phyloP scores from a whole-genome alignment of 2,797 vertebrate species.

The Sebastes cheni region DNA sequence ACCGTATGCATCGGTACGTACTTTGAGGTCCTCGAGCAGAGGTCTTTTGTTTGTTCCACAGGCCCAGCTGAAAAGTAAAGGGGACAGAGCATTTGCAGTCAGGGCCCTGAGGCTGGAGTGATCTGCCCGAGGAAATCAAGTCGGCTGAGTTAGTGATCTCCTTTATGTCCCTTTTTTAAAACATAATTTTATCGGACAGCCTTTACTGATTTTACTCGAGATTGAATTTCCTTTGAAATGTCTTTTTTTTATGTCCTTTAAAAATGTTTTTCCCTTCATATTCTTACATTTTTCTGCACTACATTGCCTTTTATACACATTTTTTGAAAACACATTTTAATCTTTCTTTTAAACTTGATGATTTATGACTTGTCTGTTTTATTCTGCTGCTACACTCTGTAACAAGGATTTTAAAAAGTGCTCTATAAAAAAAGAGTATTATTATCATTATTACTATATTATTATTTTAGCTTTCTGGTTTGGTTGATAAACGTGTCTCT shows the following conservation, averaged over 20 bases:
- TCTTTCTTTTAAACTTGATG: not conserved
- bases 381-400: not conserved
- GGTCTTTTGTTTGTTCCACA: not conserved
- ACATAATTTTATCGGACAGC: not conserved
- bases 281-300: not conserved
- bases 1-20: not conserved
- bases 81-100: not conserved
- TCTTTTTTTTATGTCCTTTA: not conserved
- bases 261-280: no score
- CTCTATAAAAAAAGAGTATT: not conserved
- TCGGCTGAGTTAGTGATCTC: not conserved
- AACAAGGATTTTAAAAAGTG: not conserved
- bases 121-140: not conserved
- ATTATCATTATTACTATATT: not conserved
- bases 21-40: not conserved
- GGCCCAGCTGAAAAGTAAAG: not conserved
- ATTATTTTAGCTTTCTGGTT: not conserved
- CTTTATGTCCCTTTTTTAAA: not conserved
- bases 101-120: not conserved
- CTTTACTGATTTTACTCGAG: not conserved
- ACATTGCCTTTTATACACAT: not conserved
- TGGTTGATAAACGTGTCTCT: not conserved
- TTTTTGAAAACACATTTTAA: no score
- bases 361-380: not conserved
- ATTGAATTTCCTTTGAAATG: not conserved